Conservation (phyloP, 1,140 invertebrate genomes). For the Papilio glaucus region DNA sequence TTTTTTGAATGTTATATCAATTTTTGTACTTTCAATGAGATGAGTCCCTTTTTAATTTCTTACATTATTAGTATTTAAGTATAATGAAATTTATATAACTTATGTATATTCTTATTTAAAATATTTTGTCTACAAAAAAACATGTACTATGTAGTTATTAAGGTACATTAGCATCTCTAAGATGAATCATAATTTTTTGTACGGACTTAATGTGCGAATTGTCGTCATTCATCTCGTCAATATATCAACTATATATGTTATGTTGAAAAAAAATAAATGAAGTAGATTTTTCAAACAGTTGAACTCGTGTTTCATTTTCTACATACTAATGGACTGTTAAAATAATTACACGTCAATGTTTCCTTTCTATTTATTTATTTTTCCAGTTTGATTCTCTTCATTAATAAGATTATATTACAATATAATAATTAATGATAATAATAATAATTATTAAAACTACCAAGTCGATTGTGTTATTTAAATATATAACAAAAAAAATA, state of each 20-base stretch:
- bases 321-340: constrained; percentile 38
- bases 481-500: constrained; percentile 81
- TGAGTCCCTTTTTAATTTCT: background rate
- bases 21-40: background rate
- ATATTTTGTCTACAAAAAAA: background rate
- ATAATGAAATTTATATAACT: background rate
- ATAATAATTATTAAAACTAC: constrained; percentile 81
- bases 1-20: background rate
- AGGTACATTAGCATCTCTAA: constrained; percentile 22
- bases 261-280: constrained; percentile 38
- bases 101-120: constrained; percentile 6
- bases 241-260: constrained; percentile 38
- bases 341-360: constrained; percentile 60
- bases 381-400: constrained; percentile 81
- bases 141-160: constrained; percentile 16
- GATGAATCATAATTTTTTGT: constrained; percentile 40
- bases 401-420: constrained; percentile 83
- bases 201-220: constrained; percentile 22
- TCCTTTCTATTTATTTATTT: constrained; percentile 81
- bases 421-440: constrained; percentile 82
- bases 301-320: constrained; percentile 13
- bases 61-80: constrained; percentile 12
- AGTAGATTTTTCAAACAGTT: constrained; percentile 49
- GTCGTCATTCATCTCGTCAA: constrained; percentile 25
- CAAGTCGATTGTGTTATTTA: constrained; percentile 81